Percentiles rank a stretch among this genome's conserved stretches.
Conservation (phyloP, 2,797 vertebrate species). For the Peromyscus eremicus region DNA sequence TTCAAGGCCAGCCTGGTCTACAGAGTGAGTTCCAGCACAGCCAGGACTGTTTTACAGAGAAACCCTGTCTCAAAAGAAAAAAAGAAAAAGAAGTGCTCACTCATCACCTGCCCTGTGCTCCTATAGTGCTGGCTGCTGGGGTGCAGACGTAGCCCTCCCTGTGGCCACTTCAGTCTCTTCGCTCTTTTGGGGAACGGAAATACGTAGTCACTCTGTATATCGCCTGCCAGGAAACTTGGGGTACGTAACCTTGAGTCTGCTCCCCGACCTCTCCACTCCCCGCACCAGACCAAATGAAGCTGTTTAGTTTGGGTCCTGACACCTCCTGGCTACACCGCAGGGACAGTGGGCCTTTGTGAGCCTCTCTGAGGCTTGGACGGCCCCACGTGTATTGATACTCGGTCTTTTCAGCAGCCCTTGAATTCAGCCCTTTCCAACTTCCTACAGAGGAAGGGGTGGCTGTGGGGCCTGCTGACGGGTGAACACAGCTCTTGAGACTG, state of each 20-base stretch:
- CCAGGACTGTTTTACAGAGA: too few relatives aligned
- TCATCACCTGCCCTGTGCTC: fast-evolving
- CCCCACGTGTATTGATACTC: background rate
- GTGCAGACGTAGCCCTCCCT: too few relatives aligned
- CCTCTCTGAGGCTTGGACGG: background rate
- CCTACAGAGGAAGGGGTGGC: conserved; percentile 11
- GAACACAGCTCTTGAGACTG: background rate
- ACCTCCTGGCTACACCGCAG: background rate
- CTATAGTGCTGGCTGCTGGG: background rate
- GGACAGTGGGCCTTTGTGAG: background rate
- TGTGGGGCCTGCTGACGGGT: background rate
- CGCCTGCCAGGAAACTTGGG: background rate
- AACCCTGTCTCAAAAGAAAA: too few relatives aligned
- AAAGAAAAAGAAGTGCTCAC: fast-evolving
- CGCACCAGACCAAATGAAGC: background rate
- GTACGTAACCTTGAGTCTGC: background rate
- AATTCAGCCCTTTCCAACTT: conserved; percentile 52
- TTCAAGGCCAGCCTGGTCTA: too few relatives aligned
- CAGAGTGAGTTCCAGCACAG: too few relatives aligned
- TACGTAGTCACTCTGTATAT: background rate
- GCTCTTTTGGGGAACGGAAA: background rate
- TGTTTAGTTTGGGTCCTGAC: background rate
- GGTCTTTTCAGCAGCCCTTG: background rate
- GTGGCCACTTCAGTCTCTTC: background rate
- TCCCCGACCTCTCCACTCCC: background rate